Evolutionary conservation across 2,797 vertebrate genomes (phyloP).

Genomic region (Melanotaenia trifasciata): DNA sequence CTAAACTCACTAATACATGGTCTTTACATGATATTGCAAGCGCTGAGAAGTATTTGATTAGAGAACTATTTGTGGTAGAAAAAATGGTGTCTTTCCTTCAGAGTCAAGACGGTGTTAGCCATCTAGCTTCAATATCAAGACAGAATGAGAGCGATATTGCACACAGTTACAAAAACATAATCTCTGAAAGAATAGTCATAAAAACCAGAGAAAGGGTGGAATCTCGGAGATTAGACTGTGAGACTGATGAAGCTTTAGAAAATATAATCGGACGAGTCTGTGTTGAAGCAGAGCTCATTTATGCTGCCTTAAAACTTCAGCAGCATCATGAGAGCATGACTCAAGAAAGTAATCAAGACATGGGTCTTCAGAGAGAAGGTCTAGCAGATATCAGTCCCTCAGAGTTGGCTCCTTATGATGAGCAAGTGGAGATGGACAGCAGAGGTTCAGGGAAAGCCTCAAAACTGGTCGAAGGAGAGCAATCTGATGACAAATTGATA

Average conservation of each 20-base stretch:
- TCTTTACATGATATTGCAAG: conserved; percentile 15
- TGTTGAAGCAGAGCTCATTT: conserved; percentile 88
- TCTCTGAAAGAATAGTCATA: conserved; percentile 78
- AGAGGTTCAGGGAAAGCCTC: conserved; percentile 16
- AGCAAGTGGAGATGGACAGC: conserved; percentile 54
- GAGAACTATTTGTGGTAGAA: conserved; percentile 86
- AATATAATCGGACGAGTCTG: conserved; percentile 62
- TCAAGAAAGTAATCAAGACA: conserved; percentile 67
- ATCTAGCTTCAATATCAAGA: conserved; percentile 62
- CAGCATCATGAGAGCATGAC: conserved; percentile 77
- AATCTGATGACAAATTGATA: conserved; percentile 28
- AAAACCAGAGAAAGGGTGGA: conserved; percentile 38
- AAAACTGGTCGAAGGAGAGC: conserved; percentile 18
- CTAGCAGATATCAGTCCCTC: conserved; percentile 73
- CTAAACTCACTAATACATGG: conserved; percentile 68
- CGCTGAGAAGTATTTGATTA: conserved; percentile 69
- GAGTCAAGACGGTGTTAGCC: conserved; percentile 72
- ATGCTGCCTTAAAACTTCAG: conserved; percentile 83
- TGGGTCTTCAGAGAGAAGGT: conserved; percentile 54
- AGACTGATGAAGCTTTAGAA: conserved; percentile 31
- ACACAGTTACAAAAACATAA: conserved; percentile 69
- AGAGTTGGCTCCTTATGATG: conserved; percentile 71
- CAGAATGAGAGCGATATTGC: conserved; percentile 52
- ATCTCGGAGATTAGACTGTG: conserved; percentile 24
- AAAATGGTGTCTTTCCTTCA: conserved; percentile 87